These are phyloP conservation scores for Dysmachus trigonus DNA, from an alignment of 2,888 invertebrate species.

Conservation along the genomic window DNA sequence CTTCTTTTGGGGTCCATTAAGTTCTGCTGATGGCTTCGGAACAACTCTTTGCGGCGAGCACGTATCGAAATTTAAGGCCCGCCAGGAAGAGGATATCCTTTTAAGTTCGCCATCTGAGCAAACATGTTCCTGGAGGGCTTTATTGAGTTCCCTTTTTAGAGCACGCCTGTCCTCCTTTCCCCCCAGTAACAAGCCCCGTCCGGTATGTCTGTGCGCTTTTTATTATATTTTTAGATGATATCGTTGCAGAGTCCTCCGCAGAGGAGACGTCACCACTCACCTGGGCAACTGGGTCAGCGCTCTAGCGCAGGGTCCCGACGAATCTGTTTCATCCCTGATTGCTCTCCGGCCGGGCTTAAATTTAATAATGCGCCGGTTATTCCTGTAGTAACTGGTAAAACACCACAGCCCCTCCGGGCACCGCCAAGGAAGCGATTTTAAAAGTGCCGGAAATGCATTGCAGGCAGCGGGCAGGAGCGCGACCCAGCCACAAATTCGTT, in stretches of 20 bases:
- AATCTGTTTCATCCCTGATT: neutral
- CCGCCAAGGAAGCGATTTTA: neutral
- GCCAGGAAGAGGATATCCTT: neutral
- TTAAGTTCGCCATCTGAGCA: slow-evolving; percentile 5
- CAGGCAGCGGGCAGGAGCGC: neutral
- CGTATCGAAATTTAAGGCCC: slow-evolving; percentile 13
- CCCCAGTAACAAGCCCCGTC: neutral
- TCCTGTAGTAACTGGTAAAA: neutral
- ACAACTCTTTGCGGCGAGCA: neutral
- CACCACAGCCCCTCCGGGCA: neutral
- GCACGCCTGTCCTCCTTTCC: neutral
- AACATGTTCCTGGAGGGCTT: neutral
- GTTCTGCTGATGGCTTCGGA: slow-evolving; percentile 7
- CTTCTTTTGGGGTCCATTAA: slow-evolving; percentile 36
- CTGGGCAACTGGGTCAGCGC: neutral
- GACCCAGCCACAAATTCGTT: slow-evolving; percentile 14
- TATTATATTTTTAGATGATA: neutral
- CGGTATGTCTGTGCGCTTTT: neutral
- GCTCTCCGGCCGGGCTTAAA: neutral
- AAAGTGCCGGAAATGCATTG: slow-evolving; percentile 7
- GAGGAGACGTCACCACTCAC: neutral
- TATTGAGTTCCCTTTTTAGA: neutral
- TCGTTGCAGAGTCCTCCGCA: neutral
- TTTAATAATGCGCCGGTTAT: slow-evolving; percentile 10
- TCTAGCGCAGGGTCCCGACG: neutral